Evolutionary conservation across 2,797 vertebrate species (phyloP).

Genomic region (Cirrhinus mrigala): DNA sequence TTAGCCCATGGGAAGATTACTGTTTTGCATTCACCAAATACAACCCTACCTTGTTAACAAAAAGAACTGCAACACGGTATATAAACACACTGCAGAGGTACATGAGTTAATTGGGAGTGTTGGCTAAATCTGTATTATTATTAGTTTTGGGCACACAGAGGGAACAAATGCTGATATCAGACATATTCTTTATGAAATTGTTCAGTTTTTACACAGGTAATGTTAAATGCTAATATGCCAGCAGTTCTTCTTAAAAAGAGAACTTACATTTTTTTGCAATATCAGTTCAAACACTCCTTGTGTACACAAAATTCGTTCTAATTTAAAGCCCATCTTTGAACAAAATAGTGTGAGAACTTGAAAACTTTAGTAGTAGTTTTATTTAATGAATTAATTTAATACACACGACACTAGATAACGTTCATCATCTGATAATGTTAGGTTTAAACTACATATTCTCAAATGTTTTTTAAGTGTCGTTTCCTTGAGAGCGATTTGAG

Average conservation of each 20-base stretch:
- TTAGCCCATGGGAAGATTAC: conserved; percentile 36
- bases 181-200: conserved; percentile 1
- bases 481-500: neutral
- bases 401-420: conserved; percentile 17
- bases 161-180: conserved; percentile 5
- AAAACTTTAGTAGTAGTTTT: neutral
- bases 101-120: conserved; percentile 35
- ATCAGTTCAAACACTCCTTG: neutral
- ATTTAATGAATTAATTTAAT: neutral
- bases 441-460: neutral
- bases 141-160: neutral
- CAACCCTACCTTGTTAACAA: conserved; percentile 7
- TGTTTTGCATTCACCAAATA: conserved; percentile 13
- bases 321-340: neutral
- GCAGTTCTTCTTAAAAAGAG: neutral
- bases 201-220: neutral
- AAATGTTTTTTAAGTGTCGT: neutral
- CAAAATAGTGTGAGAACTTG: neutral
- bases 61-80: neutral
- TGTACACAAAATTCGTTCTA: neutral
- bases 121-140: neutral
- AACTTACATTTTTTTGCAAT: too few relatives aligned
- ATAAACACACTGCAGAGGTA: conserved; percentile 21
- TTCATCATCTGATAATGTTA: neutral
- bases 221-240: neutral